These are phyloP conservation scores for Hypomecis atomaria DNA, from an alignment of 2,888 invertebrate genomes.

Conservation along the genomic window DNA sequence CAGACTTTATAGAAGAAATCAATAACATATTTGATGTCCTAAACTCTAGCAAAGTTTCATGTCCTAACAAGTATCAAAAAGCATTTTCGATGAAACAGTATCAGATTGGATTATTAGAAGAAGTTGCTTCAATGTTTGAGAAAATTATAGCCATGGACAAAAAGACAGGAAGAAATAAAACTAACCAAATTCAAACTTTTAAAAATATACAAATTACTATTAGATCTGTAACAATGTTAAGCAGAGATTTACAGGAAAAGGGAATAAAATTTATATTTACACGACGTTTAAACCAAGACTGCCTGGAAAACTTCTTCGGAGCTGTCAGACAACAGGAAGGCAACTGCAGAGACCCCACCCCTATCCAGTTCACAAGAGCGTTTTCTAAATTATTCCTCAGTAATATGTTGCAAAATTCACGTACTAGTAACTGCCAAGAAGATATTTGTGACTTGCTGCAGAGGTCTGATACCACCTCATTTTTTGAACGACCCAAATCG, in stretches of 20 bases:
- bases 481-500: neutral
- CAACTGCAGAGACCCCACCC: neutral
- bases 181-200: neutral
- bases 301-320: neutral
- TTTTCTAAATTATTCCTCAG: neutral
- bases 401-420: neutral
- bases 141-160: neutral
- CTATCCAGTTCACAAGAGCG: neutral
- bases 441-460: neutral
- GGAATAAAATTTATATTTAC: neutral
- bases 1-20: slow-evolving; percentile 6
- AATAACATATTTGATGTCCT: slow-evolving; percentile 15
- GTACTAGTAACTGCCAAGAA: neutral
- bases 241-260: neutral
- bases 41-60: slow-evolving; percentile 3
- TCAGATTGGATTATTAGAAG: neutral
- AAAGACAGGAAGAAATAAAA: neutral
- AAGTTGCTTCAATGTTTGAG: neutral
- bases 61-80: slow-evolving; percentile 1
- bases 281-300: neutral
- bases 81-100: slow-evolving; percentile 5
- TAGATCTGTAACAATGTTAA: neutral
- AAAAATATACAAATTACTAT: slow-evolving; percentile 4
- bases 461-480: neutral
- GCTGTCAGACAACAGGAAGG: neutral